A percentile compares a stretch with the other conserved stretches of the same genome.
phyloP scores from a whole-genome alignment of 2,113 vertebrate genomes.

The Xenopus laevis region DNA sequence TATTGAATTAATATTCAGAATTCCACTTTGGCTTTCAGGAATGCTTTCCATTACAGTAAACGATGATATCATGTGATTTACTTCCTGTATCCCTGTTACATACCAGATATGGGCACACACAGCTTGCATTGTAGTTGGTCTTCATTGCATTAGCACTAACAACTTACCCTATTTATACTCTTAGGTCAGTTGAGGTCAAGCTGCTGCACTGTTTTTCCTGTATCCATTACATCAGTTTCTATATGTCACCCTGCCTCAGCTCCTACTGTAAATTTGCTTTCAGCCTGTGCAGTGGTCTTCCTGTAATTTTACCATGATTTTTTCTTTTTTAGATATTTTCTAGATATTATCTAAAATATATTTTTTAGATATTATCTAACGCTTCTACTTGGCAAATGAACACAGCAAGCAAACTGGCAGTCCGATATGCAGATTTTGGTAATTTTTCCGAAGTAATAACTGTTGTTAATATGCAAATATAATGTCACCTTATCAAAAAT shows the following conservation, averaged over 20 bases:
- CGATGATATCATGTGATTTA: too few relatives aligned
- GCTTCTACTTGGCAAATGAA: conserved; percentile 1
- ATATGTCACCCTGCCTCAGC: conserved; percentile 8
- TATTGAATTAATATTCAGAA: too few relatives aligned
- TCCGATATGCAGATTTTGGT: too few relatives aligned
- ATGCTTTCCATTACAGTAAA: too few relatives aligned
- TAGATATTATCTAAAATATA: conserved; percentile 1
- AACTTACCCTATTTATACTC: conserved; percentile 29
- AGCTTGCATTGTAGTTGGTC: conserved; percentile 29
- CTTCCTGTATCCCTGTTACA: conserved; percentile 7
- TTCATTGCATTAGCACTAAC: conserved; percentile 20
- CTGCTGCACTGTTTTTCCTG: conserved; percentile 7
- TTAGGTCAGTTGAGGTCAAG: conserved; percentile 31
- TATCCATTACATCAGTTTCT: conserved; percentile 18
- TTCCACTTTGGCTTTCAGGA: too few relatives aligned
- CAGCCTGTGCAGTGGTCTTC: background rate
- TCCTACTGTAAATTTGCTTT: background rate
- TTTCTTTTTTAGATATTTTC: too few relatives aligned
- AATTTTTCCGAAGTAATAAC: too few relatives aligned
- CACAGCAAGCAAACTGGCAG: background rate
- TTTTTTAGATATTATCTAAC: conserved; percentile 1
- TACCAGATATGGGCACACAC: conserved; percentile 23
- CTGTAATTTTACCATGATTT: conserved; percentile 12
- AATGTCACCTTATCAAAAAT: background rate
- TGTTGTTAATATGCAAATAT: too few relatives aligned